Evolutionary conservation across 2,113 vertebrate genomes (phyloP).

Genomic region (Calonectris borealis): DNA sequence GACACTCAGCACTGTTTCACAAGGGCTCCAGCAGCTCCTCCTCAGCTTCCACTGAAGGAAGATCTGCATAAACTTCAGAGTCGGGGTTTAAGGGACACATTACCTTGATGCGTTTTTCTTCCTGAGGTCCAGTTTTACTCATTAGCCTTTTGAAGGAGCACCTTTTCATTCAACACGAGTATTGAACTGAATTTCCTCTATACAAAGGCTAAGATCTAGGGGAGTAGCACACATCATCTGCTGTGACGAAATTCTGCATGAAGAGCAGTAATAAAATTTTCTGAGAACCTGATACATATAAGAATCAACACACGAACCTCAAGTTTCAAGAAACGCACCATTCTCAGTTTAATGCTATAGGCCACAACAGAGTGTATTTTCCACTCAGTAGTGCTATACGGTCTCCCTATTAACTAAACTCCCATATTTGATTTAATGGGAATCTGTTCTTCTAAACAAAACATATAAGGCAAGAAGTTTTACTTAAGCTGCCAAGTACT

Average conservation of each 20-base stretch:
- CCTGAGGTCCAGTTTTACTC: not conserved
- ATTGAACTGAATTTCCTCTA: not conserved
- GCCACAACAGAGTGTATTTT: not conserved
- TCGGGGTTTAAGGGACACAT: not conserved
- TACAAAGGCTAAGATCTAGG: not conserved
- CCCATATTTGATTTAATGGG: not conserved
- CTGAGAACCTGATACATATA: not conserved
- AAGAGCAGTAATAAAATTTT: not conserved
- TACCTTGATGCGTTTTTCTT: not conserved
- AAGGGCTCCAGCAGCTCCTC: not conserved
- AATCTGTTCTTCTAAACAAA: constrained; percentile 32
- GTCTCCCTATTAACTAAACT: constrained; percentile 22
- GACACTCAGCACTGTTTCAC: not conserved
- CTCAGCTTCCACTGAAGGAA: not conserved
- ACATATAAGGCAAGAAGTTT: not conserved
- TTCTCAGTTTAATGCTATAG: not conserved
- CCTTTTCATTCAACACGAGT: not conserved
- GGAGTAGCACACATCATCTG: not conserved
- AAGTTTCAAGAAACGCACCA: not conserved
- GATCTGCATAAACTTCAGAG: not conserved
- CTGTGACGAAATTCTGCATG: not conserved
- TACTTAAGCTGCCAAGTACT: not conserved
- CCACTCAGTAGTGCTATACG: not conserved
- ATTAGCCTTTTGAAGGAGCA: not conserved
- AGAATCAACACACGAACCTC: not conserved